Evolutionary conservation across 2,113 vertebrate genomes (phyloP).

Genomic region (Theristicus caerulescens): DNA sequence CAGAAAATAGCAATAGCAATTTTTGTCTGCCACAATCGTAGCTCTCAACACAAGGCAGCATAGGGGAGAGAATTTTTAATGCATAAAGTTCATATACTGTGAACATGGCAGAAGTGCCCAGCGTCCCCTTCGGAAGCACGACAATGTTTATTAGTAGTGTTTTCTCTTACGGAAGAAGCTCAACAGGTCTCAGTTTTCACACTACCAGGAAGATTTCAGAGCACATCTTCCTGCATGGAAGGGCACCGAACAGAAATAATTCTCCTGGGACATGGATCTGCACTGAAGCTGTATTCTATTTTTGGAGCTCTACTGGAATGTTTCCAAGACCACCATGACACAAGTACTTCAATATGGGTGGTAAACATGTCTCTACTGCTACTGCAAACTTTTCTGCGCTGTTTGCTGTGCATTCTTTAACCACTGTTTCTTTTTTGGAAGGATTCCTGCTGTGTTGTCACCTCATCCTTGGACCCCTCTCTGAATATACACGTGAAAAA

Average conservation of each 20-base stretch:
- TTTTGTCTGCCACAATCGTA: not conserved
- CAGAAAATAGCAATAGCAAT: not conserved
- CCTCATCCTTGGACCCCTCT: constrained; percentile 79
- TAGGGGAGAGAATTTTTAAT: not conserved
- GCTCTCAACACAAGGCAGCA: not conserved
- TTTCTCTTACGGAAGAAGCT: constrained; percentile 47
- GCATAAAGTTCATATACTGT: fast-evolving
- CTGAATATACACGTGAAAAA: constrained; percentile 73
- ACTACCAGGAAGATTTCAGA: not conserved
- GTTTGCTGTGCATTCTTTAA: not conserved
- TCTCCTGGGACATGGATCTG: constrained; percentile 57
- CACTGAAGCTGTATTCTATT: constrained; percentile 71
- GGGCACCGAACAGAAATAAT: constrained; percentile 69
- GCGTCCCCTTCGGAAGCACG: not conserved
- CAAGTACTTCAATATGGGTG: constrained; percentile 81
- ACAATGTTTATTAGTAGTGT: not conserved
- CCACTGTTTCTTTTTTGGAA: not conserved
- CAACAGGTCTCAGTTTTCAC: constrained; percentile 74
- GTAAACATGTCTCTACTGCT: constrained; percentile 68
- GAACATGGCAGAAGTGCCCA: not conserved
- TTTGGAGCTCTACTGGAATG: constrained; percentile 72
- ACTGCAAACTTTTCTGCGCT: not conserved
- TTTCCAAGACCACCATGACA: constrained; percentile 80
- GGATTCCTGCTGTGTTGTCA: constrained; percentile 76
- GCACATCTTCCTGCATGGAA: constrained; percentile 60